Conservation (phyloP, 2,888 invertebrate species). For the Mesochorus sp. region DNA sequence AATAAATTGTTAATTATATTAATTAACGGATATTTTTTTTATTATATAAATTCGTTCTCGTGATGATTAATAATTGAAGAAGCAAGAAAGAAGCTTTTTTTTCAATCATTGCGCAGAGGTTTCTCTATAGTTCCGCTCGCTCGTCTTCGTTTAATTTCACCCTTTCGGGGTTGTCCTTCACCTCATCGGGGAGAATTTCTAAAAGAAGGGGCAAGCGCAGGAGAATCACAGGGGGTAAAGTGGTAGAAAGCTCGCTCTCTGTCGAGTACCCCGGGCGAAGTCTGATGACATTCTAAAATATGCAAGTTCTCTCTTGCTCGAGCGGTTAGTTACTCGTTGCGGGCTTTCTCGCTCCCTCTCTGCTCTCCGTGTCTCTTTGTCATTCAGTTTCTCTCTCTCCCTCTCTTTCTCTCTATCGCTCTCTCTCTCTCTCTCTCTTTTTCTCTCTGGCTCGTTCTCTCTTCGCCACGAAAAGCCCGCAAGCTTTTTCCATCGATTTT, state of each 20-base stretch:
- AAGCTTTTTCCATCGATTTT: conserved; percentile 51
- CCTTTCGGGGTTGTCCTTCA: conserved; percentile 28
- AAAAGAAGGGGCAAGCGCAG: conserved; percentile 1
- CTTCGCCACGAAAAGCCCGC: conserved; percentile 19
- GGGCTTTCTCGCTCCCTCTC: conserved; percentile 35
- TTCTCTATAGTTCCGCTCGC: background rate
- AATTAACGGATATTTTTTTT: background rate
- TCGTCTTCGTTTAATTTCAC: conserved; percentile 23
- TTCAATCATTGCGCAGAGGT: conserved; percentile 1
- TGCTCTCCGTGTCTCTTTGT: conserved; percentile 14
- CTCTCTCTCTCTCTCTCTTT: conserved; percentile 4
- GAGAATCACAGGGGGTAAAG: conserved; percentile 1
- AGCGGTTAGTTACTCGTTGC: conserved; percentile 68
- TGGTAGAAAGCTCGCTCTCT: conserved; percentile 18
- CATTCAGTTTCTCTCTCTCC: too few relatives aligned
- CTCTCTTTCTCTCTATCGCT: conserved; percentile 2
- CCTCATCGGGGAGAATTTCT: conserved; percentile 2
- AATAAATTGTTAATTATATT: too few relatives aligned
- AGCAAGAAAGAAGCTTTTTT: background rate
- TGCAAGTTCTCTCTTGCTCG: conserved; percentile 65
- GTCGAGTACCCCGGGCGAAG: conserved; percentile 59
- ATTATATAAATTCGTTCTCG: background rate
- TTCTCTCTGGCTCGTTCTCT: background rate
- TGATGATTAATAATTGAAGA: background rate
- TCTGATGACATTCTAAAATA: conserved; percentile 75